Percentiles rank a stretch among this genome's conserved stretches.
phyloP scores from a whole-genome alignment of 1,140 invertebrate species.

The Drosophila santomea region DNA sequence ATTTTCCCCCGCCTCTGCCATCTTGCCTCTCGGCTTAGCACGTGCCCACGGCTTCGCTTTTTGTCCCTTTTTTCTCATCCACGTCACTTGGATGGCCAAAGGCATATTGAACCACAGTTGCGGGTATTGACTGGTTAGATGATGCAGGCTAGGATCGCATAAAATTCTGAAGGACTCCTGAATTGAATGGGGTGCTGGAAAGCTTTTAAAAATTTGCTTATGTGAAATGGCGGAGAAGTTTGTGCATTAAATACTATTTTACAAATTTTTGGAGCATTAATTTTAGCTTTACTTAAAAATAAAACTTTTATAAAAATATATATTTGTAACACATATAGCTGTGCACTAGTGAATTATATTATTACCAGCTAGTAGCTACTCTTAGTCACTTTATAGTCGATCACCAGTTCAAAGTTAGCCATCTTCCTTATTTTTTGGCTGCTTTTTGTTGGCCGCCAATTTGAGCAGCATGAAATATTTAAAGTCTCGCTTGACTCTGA shows the following conservation, averaged over 20 bases:
- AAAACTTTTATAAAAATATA: no score
- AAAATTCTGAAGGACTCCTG: not conserved
- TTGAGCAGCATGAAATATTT: slow-evolving; percentile 79
- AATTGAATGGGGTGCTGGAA: not conserved
- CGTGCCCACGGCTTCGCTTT: slow-evolving; percentile 29
- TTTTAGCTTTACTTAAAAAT: no score
- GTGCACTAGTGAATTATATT: no score
- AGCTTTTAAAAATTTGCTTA: not conserved
- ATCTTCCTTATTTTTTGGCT: slow-evolving; percentile 19
- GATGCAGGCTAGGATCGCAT: not conserved
- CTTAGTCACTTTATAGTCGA: slow-evolving; percentile 10
- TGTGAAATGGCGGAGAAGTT: no score
- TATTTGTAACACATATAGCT: no score
- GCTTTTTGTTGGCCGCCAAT: slow-evolving; percentile 66
- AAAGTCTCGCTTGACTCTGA: slow-evolving; percentile 79
- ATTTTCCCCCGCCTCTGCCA: not conserved
- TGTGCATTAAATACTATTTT: not conserved
- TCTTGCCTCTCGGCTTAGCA: slow-evolving; percentile 25
- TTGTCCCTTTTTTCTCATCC: slow-evolving; percentile 15
- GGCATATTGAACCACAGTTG: slow-evolving; percentile 28
- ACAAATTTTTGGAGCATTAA: not conserved
- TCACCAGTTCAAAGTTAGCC: not conserved
- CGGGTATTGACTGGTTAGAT: slow-evolving; percentile 21
- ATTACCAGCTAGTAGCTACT: no score
- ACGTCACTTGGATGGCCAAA: slow-evolving; percentile 9